Evolutionary conservation across 2,888 invertebrate species (phyloP).

Genomic region (Sturmia bella): DNA sequence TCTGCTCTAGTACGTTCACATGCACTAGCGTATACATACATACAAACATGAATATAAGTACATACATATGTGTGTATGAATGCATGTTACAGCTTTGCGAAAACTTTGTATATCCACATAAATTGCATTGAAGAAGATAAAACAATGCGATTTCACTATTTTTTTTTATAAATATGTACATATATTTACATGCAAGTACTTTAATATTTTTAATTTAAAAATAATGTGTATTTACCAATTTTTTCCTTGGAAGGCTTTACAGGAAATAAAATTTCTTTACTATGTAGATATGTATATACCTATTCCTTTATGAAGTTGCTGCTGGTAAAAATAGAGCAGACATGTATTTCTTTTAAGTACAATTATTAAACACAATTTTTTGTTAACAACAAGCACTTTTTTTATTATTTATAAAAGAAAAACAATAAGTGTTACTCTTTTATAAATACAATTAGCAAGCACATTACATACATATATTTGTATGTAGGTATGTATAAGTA

Average conservation of each 20-base stretch:
- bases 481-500: slow-evolving; percentile 8
- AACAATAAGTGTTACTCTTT: slow-evolving; percentile 13
- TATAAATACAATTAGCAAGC: slow-evolving; percentile 37
- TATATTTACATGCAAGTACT: neutral
- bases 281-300: slow-evolving; percentile 28
- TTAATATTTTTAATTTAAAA: neutral
- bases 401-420: slow-evolving; percentile 26
- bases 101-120: slow-evolving; percentile 10
- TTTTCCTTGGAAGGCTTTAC: slow-evolving; percentile 1
- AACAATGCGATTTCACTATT: neutral
- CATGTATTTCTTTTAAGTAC: slow-evolving; percentile 2
- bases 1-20: neutral
- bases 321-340: slow-evolving; percentile 9
- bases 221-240: slow-evolving; percentile 42
- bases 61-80: neutral
- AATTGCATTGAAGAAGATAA: neutral
- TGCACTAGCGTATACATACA: neutral
- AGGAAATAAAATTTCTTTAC: slow-evolving; percentile 10
- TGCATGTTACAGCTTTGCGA: neutral
- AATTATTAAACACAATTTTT: slow-evolving; percentile 23
- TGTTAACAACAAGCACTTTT: slow-evolving; percentile 8
- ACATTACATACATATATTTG: neutral
- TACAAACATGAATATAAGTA: neutral
- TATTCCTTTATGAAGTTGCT: slow-evolving; percentile 43
- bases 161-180: neutral